Evolutionary conservation across 2,888 invertebrate genomes (phyloP).

Genomic region (Idaea aversata): DNA sequence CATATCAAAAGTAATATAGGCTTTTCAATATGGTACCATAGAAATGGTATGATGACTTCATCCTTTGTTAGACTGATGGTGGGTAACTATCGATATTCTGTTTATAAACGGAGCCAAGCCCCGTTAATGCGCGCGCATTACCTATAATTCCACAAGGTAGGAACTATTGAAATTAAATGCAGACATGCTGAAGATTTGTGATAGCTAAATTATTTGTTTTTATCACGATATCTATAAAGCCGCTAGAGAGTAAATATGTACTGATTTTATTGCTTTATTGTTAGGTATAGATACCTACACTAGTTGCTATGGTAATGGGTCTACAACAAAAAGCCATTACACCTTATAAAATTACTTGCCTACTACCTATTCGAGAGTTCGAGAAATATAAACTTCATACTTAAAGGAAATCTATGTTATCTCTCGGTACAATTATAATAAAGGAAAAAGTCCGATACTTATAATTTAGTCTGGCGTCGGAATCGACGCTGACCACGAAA

Average conservation of each 20-base stretch:
- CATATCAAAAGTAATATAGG: neutral
- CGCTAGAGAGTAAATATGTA: neutral
- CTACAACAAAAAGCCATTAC: neutral
- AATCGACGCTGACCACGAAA: no score
- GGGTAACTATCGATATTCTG: constrained; percentile 28
- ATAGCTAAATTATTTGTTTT: neutral
- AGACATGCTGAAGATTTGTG: neutral
- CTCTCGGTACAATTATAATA: no score
- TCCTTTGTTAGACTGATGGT: constrained; percentile 8
- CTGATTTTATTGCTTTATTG: neutral
- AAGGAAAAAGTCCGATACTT: no score
- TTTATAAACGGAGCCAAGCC: constrained; percentile 29
- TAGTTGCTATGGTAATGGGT: neutral
- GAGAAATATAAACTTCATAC: no score
- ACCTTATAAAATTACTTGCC: no score
- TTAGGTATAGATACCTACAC: neutral
- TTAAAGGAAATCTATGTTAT: no score
- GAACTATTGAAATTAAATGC: neutral
- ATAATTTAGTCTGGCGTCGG: no score
- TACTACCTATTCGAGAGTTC: no score
- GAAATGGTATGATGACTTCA: constrained; percentile 2
- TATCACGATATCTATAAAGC: neutral
- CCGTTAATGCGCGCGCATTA: constrained; percentile 44
- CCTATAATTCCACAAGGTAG: constrained; percentile 7
- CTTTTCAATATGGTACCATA: neutral